Conservation (phyloP, 2,797 vertebrate genomes). For the Zalophus californianus region DNA sequence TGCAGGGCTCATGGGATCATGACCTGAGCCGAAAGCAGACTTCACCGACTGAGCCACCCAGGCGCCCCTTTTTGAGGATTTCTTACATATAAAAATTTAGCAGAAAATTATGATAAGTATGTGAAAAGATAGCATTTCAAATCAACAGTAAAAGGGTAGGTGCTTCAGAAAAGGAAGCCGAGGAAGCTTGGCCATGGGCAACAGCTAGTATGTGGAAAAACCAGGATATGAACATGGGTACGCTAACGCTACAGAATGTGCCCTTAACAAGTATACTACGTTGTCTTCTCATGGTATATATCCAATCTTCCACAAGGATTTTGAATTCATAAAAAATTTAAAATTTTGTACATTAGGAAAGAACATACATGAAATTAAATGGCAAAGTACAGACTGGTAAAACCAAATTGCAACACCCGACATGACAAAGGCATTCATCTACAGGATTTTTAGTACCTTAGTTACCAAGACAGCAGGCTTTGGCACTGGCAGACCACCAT, state of each 20-base stretch:
- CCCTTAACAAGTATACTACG: neutral
- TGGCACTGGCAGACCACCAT: neutral
- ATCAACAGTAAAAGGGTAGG: neutral
- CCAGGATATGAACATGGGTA: neutral
- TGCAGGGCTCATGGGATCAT: no score
- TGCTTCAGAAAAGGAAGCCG: neutral
- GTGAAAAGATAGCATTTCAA: neutral
- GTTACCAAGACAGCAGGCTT: neutral
- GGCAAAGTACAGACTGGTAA: neutral
- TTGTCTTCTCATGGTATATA: neutral
- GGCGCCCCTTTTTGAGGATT: neutral
- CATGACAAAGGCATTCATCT: neutral
- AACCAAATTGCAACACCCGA: neutral
- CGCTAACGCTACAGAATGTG: neutral
- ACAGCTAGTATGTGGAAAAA: neutral
- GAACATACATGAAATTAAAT: conserved; percentile 16
- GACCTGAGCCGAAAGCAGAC: no score
- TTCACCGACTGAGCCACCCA: no score
- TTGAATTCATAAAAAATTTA: neutral
- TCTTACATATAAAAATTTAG: neutral
- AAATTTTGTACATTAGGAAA: conserved; percentile 15
- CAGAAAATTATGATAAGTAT: neutral
- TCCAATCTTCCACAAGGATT: neutral
- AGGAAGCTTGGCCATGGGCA: neutral
- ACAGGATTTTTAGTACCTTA: neutral